Evolutionary conservation across 2,888 invertebrate genomes (phyloP).

Genomic region (Mesopsocus fuscifrons): DNA sequence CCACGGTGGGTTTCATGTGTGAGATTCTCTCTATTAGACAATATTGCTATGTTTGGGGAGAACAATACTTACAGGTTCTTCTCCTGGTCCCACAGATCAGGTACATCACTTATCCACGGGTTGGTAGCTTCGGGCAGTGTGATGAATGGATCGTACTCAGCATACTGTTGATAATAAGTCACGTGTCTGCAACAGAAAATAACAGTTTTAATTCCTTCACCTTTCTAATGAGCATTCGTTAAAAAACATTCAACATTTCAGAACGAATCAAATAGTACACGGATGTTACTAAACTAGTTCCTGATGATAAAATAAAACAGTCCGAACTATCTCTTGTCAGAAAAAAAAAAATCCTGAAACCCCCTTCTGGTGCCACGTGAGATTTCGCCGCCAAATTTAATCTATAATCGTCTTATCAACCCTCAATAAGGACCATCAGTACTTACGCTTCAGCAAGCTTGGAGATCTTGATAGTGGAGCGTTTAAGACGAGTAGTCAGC

Average conservation of each 20-base stretch:
- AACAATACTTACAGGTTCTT: conserved; percentile 48
- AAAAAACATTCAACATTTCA: too few relatives aligned
- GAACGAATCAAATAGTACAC: background rate
- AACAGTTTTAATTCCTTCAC: too few relatives aligned
- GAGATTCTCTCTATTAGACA: too few relatives aligned
- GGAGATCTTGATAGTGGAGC: conserved; percentile 76
- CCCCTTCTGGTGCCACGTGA: too few relatives aligned
- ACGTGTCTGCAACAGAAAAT: conserved; percentile 41
- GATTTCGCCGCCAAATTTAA: too few relatives aligned
- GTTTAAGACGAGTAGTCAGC: conserved; percentile 59
- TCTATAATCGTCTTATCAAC: too few relatives aligned
- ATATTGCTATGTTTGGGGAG: too few relatives aligned
- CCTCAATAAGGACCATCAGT: too few relatives aligned
- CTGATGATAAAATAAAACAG: background rate
- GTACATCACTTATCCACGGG: conserved; percentile 92
- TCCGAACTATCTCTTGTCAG: too few relatives aligned
- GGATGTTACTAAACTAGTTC: conserved; percentile 4
- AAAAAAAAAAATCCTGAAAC: too few relatives aligned
- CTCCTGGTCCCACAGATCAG: conserved; percentile 96
- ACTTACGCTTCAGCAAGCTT: conserved; percentile 89
- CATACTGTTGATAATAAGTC: conserved; percentile 86
- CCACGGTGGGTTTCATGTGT: conserved; percentile 8
- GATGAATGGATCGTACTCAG: conserved; percentile 90
- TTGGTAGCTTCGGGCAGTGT: conserved; percentile 85
- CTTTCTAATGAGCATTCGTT: too few relatives aligned